Conservation (phyloP, 2,888 invertebrate species). For the Agrilus cyanescens region DNA sequence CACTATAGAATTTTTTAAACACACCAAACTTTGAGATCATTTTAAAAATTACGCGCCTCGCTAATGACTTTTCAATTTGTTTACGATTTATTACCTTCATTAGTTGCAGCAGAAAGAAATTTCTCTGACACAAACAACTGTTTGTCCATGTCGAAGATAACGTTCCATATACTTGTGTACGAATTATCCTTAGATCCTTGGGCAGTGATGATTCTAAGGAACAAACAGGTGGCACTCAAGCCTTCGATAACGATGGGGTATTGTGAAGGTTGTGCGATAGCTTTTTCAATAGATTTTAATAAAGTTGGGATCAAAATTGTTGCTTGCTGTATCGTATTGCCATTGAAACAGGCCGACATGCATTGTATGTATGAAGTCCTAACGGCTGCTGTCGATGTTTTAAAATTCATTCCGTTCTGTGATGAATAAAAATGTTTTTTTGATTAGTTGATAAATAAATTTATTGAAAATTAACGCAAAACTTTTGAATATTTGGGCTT, state of each 20-base stretch:
- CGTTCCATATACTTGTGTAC: conserved; percentile 51
- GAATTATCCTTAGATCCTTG: conserved; percentile 38
- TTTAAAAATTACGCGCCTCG: too few species aligned
- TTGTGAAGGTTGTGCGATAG: conserved; percentile 62
- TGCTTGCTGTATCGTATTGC: conserved; percentile 37
- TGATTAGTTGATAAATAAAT: neutral
- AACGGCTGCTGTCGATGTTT: conserved; percentile 66
- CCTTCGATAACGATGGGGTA: conserved; percentile 58
- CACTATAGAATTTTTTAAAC: too few species aligned
- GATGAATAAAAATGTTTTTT: conserved; percentile 18
- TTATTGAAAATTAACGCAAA: neutral
- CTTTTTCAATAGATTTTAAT: conserved; percentile 60
- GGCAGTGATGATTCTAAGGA: conserved; percentile 48
- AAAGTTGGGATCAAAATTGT: conserved; percentile 49
- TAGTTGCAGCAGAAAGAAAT: conserved; percentile 56
- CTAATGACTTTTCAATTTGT: too few species aligned
- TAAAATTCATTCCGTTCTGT: conserved; percentile 61
- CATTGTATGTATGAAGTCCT: conserved; percentile 70
- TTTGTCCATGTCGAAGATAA: conserved; percentile 62
- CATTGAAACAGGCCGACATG: conserved; percentile 53
- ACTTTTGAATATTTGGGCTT: neutral
- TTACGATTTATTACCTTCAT: conserved; percentile 42
- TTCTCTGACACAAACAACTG: conserved; percentile 75
- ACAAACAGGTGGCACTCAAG: conserved; percentile 53
- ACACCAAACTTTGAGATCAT: too few species aligned